Evolutionary conservation across 2,797 vertebrate genomes (phyloP).

Genomic region (Rhadinocentrus ornatus): DNA sequence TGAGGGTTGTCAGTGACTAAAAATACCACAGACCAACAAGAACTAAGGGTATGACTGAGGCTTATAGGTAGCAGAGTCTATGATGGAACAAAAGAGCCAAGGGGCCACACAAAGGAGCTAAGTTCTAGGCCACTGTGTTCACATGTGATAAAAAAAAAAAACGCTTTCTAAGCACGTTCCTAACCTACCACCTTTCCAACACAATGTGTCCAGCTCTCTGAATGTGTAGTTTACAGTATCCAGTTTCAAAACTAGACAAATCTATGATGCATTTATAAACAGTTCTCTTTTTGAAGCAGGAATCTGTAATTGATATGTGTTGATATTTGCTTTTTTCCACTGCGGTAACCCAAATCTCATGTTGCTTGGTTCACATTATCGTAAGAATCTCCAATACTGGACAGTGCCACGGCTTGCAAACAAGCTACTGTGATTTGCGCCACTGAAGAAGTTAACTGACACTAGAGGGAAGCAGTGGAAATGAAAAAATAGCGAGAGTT

Average conservation of each 20-base stretch:
- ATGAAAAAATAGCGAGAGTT: conserved; percentile 61
- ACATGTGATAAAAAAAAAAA: conserved; percentile 68
- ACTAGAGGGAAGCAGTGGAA: conserved; percentile 62
- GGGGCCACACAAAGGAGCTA: conserved; percentile 74
- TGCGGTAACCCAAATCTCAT: conserved; percentile 35
- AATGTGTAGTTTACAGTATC: conserved; percentile 66
- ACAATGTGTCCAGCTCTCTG: conserved; percentile 53
- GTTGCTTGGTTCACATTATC: conserved; percentile 32
- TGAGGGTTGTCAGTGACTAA: conserved; percentile 65
- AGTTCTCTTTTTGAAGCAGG: conserved; percentile 67
- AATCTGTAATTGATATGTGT: conserved; percentile 81
- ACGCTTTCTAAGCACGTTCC: conserved; percentile 65
- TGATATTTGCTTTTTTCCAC: conserved; percentile 73
- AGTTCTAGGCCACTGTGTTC: conserved; percentile 77
- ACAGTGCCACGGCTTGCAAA: conserved; percentile 38
- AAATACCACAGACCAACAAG: conserved; percentile 68
- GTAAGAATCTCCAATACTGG: conserved; percentile 38
- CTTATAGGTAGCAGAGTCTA: conserved; percentile 63
- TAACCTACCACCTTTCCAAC: conserved; percentile 74
- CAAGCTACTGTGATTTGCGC: conserved; percentile 36
- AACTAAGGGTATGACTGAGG: conserved; percentile 63
- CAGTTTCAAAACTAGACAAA: conserved; percentile 76
- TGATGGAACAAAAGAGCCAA: conserved; percentile 48
- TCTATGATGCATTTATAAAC: conserved; percentile 75
- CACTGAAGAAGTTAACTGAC: conserved; percentile 50